phyloP scores from a whole-genome alignment of 2,888 invertebrate species.

The Asteroscopus sphinx region DNA sequence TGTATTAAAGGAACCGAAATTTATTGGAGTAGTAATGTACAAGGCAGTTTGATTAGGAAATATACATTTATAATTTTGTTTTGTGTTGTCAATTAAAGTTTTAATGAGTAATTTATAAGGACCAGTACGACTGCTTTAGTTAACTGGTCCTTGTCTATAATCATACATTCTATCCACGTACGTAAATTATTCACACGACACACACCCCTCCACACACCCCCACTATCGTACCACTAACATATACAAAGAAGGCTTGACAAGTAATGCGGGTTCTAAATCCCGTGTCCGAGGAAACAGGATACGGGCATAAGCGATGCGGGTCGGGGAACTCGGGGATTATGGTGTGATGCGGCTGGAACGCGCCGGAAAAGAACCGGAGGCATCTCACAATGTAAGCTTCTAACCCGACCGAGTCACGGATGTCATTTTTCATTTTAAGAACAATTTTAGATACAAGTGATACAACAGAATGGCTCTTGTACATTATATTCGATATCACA shows the following conservation, averaged over 20 bases:
- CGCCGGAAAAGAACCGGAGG: conserved; percentile 54
- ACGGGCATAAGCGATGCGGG: conserved; percentile 43
- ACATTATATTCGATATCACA: too few relatives aligned
- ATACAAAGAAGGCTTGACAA: conserved; percentile 20
- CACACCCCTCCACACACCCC: too few relatives aligned
- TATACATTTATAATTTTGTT: too few relatives aligned
- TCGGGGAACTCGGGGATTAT: conserved; percentile 56
- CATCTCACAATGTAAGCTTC: conserved; percentile 43
- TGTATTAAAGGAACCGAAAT: too few relatives aligned
- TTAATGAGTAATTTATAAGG: too few relatives aligned
- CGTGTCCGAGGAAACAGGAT: conserved; percentile 27
- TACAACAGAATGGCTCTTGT: too few relatives aligned
- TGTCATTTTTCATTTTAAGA: conserved; percentile 23
- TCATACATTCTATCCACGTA: background rate
- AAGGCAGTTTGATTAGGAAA: too few relatives aligned
- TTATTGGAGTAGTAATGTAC: too few relatives aligned
- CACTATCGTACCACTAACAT: background rate
- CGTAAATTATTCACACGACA: conserved; percentile 2
- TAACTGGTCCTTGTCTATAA: background rate
- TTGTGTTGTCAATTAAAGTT: too few relatives aligned
- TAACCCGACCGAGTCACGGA: conserved; percentile 26
- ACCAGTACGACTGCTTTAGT: too few relatives aligned
- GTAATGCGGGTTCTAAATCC: conserved; percentile 34
- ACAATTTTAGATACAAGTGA: conserved; percentile 10
- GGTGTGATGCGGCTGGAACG: conserved; percentile 57